Evolutionary conservation across 2,797 vertebrate genomes (phyloP).

Genomic region (Danio choprae): DNA sequence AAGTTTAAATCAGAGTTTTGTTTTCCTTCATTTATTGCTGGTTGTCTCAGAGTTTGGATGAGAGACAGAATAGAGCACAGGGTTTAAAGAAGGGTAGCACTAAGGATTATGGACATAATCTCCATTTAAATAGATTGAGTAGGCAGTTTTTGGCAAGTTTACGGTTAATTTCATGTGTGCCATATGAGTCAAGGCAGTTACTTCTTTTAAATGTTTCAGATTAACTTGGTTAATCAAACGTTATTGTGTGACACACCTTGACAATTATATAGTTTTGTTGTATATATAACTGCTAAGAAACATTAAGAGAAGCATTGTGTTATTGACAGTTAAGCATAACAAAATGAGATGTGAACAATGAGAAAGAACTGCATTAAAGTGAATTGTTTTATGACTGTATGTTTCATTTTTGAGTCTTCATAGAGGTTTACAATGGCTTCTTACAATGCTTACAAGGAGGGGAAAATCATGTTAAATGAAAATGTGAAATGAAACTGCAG

Average conservation of each 20-base stretch:
- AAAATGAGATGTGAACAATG: neutral
- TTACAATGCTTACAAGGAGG: neutral
- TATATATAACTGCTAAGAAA: neutral
- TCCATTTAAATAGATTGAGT: neutral
- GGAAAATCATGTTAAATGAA: neutral
- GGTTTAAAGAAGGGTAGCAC: neutral
- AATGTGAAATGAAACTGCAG: too few relatives aligned
- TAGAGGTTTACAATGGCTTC: neutral
- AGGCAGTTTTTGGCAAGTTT: neutral
- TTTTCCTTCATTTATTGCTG: neutral
- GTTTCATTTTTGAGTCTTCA: neutral
- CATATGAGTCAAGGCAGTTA: neutral
- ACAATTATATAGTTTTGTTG: neutral
- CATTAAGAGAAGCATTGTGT: neutral
- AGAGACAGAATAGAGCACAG: neutral
- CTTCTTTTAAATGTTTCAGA: neutral
- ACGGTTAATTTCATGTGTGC: neutral
- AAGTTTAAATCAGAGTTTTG: neutral
- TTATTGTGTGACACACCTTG: slow-evolving; percentile 3
- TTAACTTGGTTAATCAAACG: neutral
- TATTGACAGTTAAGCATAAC: neutral
- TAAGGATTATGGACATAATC: neutral
- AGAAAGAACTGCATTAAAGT: neutral
- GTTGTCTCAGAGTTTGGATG: neutral
- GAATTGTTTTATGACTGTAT: too few relatives aligned